A percentile compares a stretch with the other conserved stretches of the same genome.
Conservation (phyloP, 2,797 vertebrate genomes). For the Paratrypauchen microcephalus region DNA sequence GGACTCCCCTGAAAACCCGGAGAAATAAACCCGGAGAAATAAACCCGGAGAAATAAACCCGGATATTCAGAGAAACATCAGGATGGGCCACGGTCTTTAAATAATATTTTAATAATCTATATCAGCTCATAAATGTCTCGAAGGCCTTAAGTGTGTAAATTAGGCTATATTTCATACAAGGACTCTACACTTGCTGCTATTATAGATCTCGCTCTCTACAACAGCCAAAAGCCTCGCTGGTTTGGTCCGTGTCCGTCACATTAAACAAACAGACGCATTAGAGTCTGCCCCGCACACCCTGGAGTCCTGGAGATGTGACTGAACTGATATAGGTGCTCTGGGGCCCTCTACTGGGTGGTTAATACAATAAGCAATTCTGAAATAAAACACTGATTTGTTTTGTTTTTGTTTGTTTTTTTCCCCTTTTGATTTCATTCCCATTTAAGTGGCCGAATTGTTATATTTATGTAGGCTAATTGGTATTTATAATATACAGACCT, state of each 20-base stretch:
- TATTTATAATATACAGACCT: not conserved
- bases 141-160: not conserved
- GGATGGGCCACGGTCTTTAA: not conserved
- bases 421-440: too few relatives aligned
- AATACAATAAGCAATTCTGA: not conserved
- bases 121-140: not conserved
- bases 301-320: not conserved
- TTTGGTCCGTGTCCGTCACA: not conserved
- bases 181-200: too few relatives aligned
- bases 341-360: slow-evolving; percentile 51
- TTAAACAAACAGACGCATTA: not conserved
- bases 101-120: not conserved
- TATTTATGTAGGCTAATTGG: too few relatives aligned
- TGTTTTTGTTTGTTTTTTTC: too few relatives aligned
- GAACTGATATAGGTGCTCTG: slow-evolving; percentile 31
- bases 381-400: too few relatives aligned
- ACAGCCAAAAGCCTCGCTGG: not conserved
- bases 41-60: not conserved
- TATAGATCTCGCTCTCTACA: not conserved
- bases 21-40: not conserved
- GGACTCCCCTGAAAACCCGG: slow-evolving; percentile 13
- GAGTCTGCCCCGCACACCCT: not conserved
- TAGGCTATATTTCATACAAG: too few relatives aligned
- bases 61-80: not conserved
- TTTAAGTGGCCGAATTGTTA: too few relatives aligned